Conservation (phyloP, 2,113 vertebrate species). For the Indicator maculatus region DNA sequence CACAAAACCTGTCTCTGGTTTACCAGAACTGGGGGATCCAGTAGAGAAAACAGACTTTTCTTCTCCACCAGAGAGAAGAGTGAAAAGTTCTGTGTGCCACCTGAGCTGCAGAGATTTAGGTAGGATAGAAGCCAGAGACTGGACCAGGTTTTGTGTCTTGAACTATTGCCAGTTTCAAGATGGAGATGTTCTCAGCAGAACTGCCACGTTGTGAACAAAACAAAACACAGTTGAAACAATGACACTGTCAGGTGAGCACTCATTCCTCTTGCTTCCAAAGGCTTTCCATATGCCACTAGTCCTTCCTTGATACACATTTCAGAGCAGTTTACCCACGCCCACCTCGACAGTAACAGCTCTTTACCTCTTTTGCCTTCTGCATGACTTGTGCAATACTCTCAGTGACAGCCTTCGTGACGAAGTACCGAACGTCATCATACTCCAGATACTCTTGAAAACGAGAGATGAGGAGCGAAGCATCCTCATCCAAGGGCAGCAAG, state of each 20-base stretch:
- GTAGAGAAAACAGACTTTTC: neutral
- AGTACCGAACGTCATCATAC: slow-evolving; percentile 88
- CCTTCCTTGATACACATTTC: fast-evolving
- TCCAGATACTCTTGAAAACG: slow-evolving; percentile 89
- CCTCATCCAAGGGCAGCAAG: slow-evolving; percentile 77
- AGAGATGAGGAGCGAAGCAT: slow-evolving; percentile 83
- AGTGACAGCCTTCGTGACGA: slow-evolving; percentile 81
- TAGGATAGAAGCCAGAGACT: neutral
- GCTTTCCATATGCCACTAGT: neutral
- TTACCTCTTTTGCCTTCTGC: slow-evolving; percentile 82
- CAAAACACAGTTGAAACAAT: neutral
- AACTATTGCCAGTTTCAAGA: neutral
- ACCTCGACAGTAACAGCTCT: neutral
- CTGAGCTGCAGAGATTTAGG: neutral
- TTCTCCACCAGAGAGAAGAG: neutral
- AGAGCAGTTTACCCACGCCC: neutral
- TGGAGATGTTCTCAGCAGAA: neutral
- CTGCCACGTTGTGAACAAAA: fast-evolving
- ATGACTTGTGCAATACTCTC: slow-evolving; percentile 72
- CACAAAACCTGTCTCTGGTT: neutral
- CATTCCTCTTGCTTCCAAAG: neutral
- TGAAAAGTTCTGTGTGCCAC: neutral
- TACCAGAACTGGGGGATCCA: neutral
- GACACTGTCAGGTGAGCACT: neutral
- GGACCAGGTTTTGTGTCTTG: neutral